These are phyloP conservation scores for Neodon shergylaensis DNA, from an alignment of 2,113 vertebrate species.

Conservation along the genomic window DNA sequence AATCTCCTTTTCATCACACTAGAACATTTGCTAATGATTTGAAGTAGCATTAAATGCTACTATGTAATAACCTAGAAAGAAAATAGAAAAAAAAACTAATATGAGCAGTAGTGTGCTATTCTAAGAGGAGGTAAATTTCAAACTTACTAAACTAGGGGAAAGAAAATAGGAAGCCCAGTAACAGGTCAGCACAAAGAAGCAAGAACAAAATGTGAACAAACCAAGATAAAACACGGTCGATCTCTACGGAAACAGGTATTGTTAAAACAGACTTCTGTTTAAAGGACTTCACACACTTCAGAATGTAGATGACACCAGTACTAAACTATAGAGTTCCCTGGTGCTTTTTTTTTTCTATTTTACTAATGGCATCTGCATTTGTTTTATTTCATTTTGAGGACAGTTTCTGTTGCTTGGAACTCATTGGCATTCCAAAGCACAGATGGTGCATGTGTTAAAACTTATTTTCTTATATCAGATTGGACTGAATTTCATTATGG, in stretches of 20 bases:
- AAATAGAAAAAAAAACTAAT: neutral
- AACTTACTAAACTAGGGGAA: neutral
- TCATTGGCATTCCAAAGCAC: constrained; percentile 55
- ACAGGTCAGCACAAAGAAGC: neutral
- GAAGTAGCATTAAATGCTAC: neutral
- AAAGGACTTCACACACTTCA: neutral
- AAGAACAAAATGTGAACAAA: neutral
- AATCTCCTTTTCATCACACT: neutral
- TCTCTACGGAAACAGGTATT: neutral
- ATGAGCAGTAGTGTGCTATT: neutral
- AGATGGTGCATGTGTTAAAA: neutral
- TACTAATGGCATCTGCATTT: neutral
- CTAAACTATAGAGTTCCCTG: neutral
- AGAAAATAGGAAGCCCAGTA: neutral
- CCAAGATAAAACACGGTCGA: rapidly evolving
- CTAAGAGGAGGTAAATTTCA: neutral
- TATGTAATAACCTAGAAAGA: neutral
- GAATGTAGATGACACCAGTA: neutral
- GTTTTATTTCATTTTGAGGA: constrained; percentile 43
- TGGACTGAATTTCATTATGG: constrained; percentile 43
- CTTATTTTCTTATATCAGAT: constrained; percentile 55
- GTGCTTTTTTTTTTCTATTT: neutral
- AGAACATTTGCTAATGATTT: neutral
- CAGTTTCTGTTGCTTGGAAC: neutral
- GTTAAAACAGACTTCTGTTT: neutral